These are phyloP conservation scores for Hapalemur alaotrensis DNA, from an alignment of 2,797 vertebrate genomes.

Conservation along the genomic window DNA sequence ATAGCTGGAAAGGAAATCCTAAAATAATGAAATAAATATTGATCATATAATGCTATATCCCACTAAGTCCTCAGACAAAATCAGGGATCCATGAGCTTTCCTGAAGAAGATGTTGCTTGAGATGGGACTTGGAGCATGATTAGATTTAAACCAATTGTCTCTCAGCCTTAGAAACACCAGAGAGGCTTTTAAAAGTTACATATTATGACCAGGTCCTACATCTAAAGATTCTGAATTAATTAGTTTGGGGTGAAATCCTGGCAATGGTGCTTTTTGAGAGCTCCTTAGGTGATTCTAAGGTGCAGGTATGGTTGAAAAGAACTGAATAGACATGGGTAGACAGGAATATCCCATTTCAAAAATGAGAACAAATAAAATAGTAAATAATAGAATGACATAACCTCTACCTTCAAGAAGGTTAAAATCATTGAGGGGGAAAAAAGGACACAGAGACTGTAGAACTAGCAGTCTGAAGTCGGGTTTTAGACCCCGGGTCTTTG, in stretches of 20 bases:
- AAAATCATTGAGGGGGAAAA: not conserved
- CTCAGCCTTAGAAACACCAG: not conserved
- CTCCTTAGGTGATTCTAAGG: not conserved
- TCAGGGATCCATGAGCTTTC: not conserved
- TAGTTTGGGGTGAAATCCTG: not conserved
- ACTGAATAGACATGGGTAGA: not conserved
- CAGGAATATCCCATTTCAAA: not conserved
- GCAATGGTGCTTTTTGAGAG: not conserved
- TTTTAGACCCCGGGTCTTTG: not conserved
- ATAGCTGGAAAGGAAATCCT: not conserved
- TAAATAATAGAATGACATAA: not conserved
- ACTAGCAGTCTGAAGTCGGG: not conserved
- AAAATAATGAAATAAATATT: constrained; percentile 44
- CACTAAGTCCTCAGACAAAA: not conserved
- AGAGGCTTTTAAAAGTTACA: not conserved
- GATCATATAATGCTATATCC: not conserved
- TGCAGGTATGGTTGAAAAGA: not conserved
- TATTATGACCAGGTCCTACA: not conserved
- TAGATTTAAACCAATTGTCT: not conserved
- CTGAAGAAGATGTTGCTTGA: not conserved
- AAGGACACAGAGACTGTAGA: not conserved
- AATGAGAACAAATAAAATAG: not conserved
- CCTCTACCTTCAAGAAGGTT: not conserved
- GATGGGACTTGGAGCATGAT: not conserved
- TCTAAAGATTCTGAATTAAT: not conserved